Conservation (phyloP, 2,888 invertebrate species). For the Perithous albicinctus region DNA sequence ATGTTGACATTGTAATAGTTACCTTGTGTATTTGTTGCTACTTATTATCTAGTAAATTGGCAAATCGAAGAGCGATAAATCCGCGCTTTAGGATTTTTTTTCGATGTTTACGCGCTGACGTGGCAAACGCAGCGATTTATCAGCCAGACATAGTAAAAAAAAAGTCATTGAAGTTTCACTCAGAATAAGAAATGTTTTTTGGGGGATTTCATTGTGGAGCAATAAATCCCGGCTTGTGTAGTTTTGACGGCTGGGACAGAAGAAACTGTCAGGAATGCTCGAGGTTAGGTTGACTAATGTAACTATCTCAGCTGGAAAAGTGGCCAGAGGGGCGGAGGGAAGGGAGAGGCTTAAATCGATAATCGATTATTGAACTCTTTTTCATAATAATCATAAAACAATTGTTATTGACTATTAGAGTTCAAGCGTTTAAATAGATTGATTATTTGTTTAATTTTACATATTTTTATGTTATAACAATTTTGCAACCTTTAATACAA, state of each 20-base stretch:
- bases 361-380: not conserved
- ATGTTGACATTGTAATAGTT: not conserved
- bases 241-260: not conserved
- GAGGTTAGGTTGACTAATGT: not conserved
- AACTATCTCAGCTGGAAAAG: not conserved
- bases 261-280: not conserved
- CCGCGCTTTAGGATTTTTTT: not conserved
- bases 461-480: not conserved
- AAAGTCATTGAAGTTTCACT: not conserved
- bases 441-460: not conserved
- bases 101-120: slow-evolving; percentile 35
- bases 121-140: slow-evolving; percentile 38
- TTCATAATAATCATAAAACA: too few species aligned
- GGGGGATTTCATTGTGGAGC: not conserved
- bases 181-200: not conserved
- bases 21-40: slow-evolving; percentile 2
- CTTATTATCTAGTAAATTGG: not conserved
- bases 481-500: not conserved
- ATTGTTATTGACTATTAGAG: too few species aligned
- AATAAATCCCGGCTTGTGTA: not conserved
- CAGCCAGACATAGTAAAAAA: not conserved
- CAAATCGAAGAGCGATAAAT: slow-evolving; percentile 9
- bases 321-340: not conserved
- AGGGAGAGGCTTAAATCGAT: not conserved
- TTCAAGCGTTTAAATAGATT: too few species aligned